These are phyloP conservation scores for Cantharis rufa DNA, from an alignment of 2,888 invertebrate genomes.

Conservation along the genomic window DNA sequence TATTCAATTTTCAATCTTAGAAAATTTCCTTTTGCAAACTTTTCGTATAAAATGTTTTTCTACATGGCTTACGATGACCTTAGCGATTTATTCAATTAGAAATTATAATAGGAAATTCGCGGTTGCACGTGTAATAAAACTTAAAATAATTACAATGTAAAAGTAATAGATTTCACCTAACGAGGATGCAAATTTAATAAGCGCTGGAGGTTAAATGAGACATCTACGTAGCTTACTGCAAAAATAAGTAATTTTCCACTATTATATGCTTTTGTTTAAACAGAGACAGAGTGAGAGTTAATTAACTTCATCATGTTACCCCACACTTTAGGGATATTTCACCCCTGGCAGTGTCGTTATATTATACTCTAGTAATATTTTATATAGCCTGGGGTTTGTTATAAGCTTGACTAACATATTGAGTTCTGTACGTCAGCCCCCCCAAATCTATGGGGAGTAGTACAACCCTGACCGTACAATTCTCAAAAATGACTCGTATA, in stretches of 20 bases:
- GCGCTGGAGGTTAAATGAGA: background rate
- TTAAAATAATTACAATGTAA: background rate
- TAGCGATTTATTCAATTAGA: background rate
- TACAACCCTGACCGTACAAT: slow-evolving; percentile 26
- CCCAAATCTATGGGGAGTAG: slow-evolving; percentile 32
- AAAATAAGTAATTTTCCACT: slow-evolving; percentile 47
- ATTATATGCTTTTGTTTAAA: slow-evolving; percentile 47
- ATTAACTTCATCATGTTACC: slow-evolving; percentile 48
- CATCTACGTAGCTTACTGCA: slow-evolving; percentile 27
- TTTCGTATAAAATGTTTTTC: background rate
- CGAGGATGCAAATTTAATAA: background rate
- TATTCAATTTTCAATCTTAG: background rate
- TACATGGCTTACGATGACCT: background rate
- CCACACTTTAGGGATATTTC: slow-evolving; percentile 42
- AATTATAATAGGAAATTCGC: background rate
- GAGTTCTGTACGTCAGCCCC: slow-evolving; percentile 37
- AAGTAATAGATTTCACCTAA: background rate
- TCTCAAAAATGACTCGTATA: slow-evolving; percentile 25
- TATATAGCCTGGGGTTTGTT: slow-evolving; percentile 42
- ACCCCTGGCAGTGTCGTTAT: slow-evolving; percentile 44
- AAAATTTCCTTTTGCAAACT: background rate
- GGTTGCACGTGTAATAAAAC: background rate
- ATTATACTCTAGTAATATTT: slow-evolving; percentile 47
- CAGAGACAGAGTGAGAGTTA: slow-evolving; percentile 46
- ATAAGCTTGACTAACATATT: slow-evolving; percentile 41